Conservation (phyloP, 2,113 vertebrate genomes). For the Helogale parvula region DNA sequence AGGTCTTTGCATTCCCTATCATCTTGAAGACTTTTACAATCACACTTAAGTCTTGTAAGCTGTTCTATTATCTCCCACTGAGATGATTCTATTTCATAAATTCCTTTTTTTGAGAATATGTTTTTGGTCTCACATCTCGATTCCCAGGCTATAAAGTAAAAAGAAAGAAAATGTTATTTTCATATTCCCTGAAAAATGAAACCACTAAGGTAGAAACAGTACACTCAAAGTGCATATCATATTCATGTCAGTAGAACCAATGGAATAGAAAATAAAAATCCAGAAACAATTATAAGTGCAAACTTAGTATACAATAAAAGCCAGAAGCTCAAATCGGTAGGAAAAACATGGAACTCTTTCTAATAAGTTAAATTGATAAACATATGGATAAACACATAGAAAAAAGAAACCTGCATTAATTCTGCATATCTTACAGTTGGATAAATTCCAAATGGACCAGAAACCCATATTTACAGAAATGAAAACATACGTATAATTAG, state of each 20-base stretch:
- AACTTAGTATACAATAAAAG: neutral
- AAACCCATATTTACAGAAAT: neutral
- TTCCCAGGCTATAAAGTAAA: neutral
- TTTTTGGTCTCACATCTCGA: neutral
- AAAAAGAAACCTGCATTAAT: neutral
- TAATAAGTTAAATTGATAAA: neutral
- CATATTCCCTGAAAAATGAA: slow-evolving; percentile 21
- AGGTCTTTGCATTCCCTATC: neutral
- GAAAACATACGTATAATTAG: neutral
- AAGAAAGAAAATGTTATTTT: neutral
- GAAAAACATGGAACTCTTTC: neutral
- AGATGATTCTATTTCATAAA: neutral
- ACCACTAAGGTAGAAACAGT: neutral
- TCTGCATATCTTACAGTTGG: neutral
- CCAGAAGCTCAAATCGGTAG: neutral
- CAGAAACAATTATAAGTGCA: neutral
- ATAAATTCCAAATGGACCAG: neutral
- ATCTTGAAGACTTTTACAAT: neutral
- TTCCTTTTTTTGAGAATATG: neutral
- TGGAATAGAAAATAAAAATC: neutral
- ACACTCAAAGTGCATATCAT: neutral
- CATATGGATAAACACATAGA: neutral
- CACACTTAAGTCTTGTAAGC: neutral
- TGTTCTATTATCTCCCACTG: neutral
- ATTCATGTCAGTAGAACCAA: neutral